Conservation (phyloP, 2,113 vertebrate species). For the Syngnathoides biaculeatus region DNA sequence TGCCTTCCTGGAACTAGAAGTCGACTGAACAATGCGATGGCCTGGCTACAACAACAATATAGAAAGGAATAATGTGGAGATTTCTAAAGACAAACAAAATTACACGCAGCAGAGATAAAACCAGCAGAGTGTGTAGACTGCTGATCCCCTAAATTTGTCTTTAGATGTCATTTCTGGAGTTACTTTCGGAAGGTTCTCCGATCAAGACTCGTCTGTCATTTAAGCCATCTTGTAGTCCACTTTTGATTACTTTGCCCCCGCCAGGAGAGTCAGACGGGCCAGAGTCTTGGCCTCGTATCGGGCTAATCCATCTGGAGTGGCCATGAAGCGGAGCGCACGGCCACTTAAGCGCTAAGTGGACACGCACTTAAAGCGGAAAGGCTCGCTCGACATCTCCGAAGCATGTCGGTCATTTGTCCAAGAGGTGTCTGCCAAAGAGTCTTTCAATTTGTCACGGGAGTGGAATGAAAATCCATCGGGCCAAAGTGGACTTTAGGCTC, state of each 20-base stretch:
- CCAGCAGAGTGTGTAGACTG: no score
- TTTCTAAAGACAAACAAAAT: no score
- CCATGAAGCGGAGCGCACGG: conserved; percentile 44
- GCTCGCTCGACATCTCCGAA: conserved; percentile 25
- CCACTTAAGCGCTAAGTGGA: conserved; percentile 71
- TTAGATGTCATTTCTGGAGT: neutral
- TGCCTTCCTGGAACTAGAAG: no score
- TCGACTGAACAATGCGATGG: no score
- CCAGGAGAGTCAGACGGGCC: conserved; percentile 3
- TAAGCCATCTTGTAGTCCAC: conserved; percentile 3
- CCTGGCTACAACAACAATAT: no score
- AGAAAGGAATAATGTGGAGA: no score
- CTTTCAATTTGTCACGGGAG: conserved; percentile 30
- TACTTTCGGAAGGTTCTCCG: neutral
- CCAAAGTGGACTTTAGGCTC: conserved; percentile 10
- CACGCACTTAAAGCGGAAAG: conserved; percentile 54
- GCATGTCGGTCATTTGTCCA: conserved; percentile 25
- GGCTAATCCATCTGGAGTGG: conserved; percentile 55
- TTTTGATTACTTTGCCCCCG: conserved; percentile 1
- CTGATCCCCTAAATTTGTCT: no score
- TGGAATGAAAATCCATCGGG: conserved; percentile 11
- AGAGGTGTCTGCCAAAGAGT: conserved; percentile 38
- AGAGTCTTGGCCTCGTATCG: conserved; percentile 45
- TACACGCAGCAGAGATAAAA: no score
- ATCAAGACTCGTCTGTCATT: neutral